Conservation (phyloP, 2,888 invertebrate species). For the Dimorphilus gyrociliatus region DNA sequence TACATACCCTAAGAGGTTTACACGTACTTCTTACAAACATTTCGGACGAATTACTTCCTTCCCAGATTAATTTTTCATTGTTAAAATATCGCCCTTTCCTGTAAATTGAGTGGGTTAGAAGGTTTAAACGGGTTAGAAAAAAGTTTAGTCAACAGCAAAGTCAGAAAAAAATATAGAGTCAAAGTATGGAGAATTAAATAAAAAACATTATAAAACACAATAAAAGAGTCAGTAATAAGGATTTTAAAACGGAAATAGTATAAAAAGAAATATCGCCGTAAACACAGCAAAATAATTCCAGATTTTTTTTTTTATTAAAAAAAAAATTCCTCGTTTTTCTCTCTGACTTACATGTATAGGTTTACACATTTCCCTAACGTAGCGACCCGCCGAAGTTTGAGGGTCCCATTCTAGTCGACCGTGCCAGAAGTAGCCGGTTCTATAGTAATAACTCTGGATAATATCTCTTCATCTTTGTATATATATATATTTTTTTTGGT, state of each 20-base stretch:
- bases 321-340: no score
- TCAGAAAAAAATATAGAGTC: no score
- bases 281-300: no score
- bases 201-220: neutral
- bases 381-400: slow-evolving; percentile 84
- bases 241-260: no score
- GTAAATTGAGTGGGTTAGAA: neutral
- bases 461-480: no score
- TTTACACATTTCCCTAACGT: slow-evolving; percentile 94
- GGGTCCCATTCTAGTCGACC: slow-evolving; percentile 96
- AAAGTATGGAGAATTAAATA: no score
- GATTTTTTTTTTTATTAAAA: no score
- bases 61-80: slow-evolving; percentile 91
- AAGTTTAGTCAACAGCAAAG: no score
- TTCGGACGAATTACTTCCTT: slow-evolving; percentile 83
- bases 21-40: slow-evolving; percentile 94
- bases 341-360: slow-evolving; percentile 59
- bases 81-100: slow-evolving; percentile 56
- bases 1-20: slow-evolving; percentile 69
- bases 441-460: no score
- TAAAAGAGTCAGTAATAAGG: neutral
- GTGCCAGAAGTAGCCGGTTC: slow-evolving; percentile 94
- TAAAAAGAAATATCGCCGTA: no score
- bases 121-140: neutral
- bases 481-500: no score